Conservation (phyloP, 2,797 vertebrate species). For the Rhynchonycteris naso region DNA sequence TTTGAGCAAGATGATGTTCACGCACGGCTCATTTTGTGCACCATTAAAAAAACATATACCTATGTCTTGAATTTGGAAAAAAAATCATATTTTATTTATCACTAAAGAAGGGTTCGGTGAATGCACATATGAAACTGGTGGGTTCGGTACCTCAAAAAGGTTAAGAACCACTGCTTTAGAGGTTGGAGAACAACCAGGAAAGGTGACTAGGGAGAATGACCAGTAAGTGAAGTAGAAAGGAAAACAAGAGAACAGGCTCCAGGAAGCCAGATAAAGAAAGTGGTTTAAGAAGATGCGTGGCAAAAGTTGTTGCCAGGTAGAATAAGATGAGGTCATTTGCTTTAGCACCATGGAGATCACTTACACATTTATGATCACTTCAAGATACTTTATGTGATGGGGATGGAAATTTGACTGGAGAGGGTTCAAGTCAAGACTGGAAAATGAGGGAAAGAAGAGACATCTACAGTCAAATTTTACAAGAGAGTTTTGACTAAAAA, state of each 20-base stretch:
- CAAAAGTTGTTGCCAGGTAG: neutral
- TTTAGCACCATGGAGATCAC: neutral
- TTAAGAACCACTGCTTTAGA: no score
- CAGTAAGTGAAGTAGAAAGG: neutral
- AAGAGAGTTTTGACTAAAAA: slow-evolving; percentile 14
- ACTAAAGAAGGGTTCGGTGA: no score
- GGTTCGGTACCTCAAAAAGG: no score
- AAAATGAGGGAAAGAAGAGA: neutral
- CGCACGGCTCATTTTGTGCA: no score
- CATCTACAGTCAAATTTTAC: neutral
- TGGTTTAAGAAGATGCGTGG: neutral
- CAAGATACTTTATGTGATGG: neutral
- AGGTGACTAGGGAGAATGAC: neutral
- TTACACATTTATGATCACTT: neutral
- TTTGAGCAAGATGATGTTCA: no score
- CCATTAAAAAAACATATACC: no score
- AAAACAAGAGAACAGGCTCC: neutral
- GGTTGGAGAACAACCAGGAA: neutral
- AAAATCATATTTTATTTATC: no score
- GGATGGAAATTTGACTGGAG: neutral
- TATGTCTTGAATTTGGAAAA: no score
- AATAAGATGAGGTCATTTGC: neutral
- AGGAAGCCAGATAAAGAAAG: neutral
- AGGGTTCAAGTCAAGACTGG: neutral
- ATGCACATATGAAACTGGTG: no score